phyloP scores from a whole-genome alignment of 2,113 vertebrate genomes.

The Sprattus sprattus region DNA sequence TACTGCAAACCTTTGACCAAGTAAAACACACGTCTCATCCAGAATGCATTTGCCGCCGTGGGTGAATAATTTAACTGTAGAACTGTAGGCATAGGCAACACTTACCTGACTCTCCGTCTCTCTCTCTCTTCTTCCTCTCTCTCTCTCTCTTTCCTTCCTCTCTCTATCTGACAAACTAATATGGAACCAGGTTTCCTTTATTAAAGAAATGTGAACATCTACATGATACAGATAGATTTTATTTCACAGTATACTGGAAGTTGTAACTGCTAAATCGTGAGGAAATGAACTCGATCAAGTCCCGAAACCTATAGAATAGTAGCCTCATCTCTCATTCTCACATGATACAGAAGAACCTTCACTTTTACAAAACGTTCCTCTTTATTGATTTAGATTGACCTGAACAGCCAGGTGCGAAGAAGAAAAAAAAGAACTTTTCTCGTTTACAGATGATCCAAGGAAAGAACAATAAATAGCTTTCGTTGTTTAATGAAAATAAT shows the following conservation, averaged over 20 bases:
- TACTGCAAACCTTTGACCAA: background rate
- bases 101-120: background rate
- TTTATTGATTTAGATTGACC: slow-evolving; percentile 72
- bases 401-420: slow-evolving; percentile 58
- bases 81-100: background rate
- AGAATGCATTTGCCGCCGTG: background rate
- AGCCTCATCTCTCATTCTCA: background rate
- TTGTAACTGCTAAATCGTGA: background rate
- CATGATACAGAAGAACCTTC: slow-evolving; percentile 65
- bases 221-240: background rate
- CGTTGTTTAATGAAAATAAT: slow-evolving; percentile 63
- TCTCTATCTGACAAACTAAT: background rate
- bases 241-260: background rate
- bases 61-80: background rate
- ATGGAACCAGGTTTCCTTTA: background rate
- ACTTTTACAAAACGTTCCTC: slow-evolving; percentile 74
- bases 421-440: slow-evolving; percentile 43
- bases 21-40: too few species aligned
- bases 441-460: slow-evolving; percentile 70
- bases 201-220: background rate
- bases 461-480: slow-evolving; percentile 76
- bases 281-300: background rate
- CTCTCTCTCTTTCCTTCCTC: background rate
- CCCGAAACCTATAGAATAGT: background rate
- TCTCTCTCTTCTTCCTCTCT: background rate